These are phyloP conservation scores for Ailuropoda melanoleuca DNA, from an alignment of 2,113 vertebrate genomes.

Conservation along the genomic window DNA sequence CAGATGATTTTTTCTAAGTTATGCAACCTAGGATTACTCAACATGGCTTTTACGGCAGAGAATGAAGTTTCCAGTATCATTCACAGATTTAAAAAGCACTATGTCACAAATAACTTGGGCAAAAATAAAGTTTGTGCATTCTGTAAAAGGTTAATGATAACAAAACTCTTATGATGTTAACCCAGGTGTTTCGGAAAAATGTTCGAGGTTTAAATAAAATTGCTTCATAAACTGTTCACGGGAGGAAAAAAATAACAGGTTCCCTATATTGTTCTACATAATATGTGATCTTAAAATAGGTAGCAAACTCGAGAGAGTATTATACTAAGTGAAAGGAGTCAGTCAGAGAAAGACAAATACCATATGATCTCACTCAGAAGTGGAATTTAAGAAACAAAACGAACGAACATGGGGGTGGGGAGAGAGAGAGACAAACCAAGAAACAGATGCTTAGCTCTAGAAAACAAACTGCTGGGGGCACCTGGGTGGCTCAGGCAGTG, in stretches of 20 bases:
- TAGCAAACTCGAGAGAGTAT: not conserved
- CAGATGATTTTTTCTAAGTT: not conserved
- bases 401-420: not conserved
- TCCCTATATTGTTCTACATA: not conserved
- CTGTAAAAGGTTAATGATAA: constrained; percentile 12
- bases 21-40: not conserved
- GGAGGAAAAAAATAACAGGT: not conserved
- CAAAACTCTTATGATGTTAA: not conserved
- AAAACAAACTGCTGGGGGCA: not conserved
- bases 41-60: not conserved
- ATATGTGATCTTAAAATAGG: not conserved
- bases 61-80: not conserved
- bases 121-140: constrained; percentile 25
- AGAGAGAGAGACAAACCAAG: not conserved
- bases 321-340: not conserved
- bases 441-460: not conserved
- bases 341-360: not conserved
- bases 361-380: not conserved
- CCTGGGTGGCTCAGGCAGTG: not conserved
- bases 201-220: constrained; percentile 1
- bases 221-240: not conserved
- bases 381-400: not conserved
- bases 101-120: not conserved
- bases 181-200: not conserved
- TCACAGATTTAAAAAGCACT: not conserved